Evolutionary conservation across 2,113 vertebrate species (phyloP), one percentile per base, ranked within the genome.

Genomic region (Scatophagus argus): DNA sequence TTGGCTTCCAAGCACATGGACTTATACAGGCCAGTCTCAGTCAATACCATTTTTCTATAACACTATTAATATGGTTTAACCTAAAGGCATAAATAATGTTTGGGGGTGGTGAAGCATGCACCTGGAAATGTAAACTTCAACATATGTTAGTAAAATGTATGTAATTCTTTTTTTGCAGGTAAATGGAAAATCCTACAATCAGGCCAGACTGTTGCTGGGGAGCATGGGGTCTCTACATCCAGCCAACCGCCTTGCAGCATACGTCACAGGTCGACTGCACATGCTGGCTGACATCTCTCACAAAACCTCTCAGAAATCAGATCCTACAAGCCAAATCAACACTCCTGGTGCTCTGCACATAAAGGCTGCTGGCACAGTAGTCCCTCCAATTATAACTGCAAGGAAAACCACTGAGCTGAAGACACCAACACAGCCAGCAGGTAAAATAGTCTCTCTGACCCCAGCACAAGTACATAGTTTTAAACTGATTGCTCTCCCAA

Each of bases 191-290:
- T 93, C 85, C 69, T 98, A 96, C 94, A 94, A 94, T 92, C 95
- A 97, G 60, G 97, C 97, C 88, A 95, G 96, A 91, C 90, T 99
- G 92, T 88, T 96, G 91, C 93, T 99, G 91, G 98, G 98, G 77
- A 95, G 94, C 84, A 96, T 99, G 94, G 98, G 98, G 79, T 95
- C 97, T 84, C 94, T 99, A 69, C 97, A 99, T 93, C 96, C 97
- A 81, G 95, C 96, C 85, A 99, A 94, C 94, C 96, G 96, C 67
- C 94, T 98, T 52, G 97, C 97, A 88, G 97, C 97, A 61, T 96
- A 95, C 84, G 87, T 98, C 91, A 96, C 96, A 61, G 96, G 96
- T 85, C 95, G 96, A 82, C 92, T 97, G 67, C 87, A 19, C 0
- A 0, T 34, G 55, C 86, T 1, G 66, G 88, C 68, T 49, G 91